phyloP scores from a whole-genome alignment of 2,797 vertebrate species.

The Helostoma temminkii region DNA sequence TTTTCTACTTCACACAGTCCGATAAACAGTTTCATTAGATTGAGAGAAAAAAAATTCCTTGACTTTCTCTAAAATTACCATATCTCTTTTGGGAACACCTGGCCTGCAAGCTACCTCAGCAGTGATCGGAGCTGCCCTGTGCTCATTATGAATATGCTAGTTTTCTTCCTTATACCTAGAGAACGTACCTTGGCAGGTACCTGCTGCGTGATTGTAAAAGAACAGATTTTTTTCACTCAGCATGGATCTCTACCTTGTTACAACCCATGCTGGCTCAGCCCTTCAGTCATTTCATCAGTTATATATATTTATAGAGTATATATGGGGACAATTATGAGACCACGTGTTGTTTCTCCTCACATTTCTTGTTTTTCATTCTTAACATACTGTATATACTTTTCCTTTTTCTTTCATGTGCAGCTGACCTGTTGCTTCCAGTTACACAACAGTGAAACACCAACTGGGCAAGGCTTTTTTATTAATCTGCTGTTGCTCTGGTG shows the following conservation, averaged over 20 bases:
- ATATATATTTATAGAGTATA: too few species aligned
- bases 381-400: neutral
- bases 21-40: conserved; percentile 4
- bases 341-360: neutral
- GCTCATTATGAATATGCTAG: conserved; percentile 14
- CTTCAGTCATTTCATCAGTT: neutral
- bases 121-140: conserved; percentile 30
- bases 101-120: conserved; percentile 19
- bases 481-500: conserved; percentile 35
- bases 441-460: conserved; percentile 11
- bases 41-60: neutral
- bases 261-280: neutral
- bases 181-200: neutral
- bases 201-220: neutral
- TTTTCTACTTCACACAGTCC: conserved; percentile 29
- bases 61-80: conserved; percentile 22
- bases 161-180: neutral
- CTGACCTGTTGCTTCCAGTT: conserved; percentile 33
- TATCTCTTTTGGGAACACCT: conserved; percentile 21
- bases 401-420: neutral
- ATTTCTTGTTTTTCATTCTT: conserved; percentile 1
- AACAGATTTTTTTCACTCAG: conserved; percentile 4
- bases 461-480: conserved; percentile 18
- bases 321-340: neutral
- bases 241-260: conserved; percentile 3